Evolutionary conservation across 2,888 invertebrate species (phyloP).

Genomic region (Rhagium mordax): DNA sequence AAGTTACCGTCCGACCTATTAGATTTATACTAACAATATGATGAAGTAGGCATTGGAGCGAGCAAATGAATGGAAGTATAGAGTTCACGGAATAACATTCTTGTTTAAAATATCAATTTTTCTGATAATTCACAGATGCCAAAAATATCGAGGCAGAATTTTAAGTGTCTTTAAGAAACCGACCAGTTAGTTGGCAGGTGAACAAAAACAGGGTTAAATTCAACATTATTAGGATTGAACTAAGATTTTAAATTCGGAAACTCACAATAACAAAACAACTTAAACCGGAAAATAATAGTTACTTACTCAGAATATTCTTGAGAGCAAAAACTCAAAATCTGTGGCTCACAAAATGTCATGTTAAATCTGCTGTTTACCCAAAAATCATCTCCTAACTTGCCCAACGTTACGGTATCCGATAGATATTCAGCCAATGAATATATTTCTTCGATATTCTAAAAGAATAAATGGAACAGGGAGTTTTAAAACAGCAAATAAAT

Average conservation of each 20-base stretch:
- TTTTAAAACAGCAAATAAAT: not conserved
- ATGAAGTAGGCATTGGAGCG: no score
- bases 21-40: no score
- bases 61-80: no score
- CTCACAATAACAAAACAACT: not conserved
- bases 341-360: conserved; percentile 68
- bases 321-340: conserved; percentile 72
- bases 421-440: conserved; percentile 72
- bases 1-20: no score
- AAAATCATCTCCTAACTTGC: conserved; percentile 70
- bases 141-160: no score
- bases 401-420: conserved; percentile 69
- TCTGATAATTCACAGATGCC: no score
- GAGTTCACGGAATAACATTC: no score
- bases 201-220: no score
- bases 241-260: not conserved
- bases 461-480: not conserved
- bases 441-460: conserved; percentile 70
- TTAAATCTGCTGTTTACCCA: conserved; percentile 71
- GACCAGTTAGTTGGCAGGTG: no score
- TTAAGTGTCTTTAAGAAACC: no score
- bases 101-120: no score
- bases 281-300: conserved; percentile 24
- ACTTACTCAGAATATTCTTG: conserved; percentile 69
- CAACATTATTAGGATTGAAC: no score